Evolutionary conservation across 1,140 invertebrate genomes (phyloP).

Genomic region (Drosophila subpulchrella): DNA sequence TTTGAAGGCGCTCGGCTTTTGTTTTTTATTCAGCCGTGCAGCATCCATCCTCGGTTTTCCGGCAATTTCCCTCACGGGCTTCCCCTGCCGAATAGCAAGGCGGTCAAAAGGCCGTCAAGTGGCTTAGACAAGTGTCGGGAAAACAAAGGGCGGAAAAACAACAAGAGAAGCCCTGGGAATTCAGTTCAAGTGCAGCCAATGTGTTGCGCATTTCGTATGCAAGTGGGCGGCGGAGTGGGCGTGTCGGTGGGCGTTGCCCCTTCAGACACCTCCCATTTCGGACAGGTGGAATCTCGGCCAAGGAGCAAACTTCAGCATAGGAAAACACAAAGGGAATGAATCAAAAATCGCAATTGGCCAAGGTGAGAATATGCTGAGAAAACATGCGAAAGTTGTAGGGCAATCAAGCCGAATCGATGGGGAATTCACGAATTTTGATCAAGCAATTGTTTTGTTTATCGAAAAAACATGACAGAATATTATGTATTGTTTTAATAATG

Average conservation of each 20-base stretch:
- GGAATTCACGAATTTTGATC: not conserved
- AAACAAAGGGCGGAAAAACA: constrained; percentile 30
- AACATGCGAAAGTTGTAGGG: constrained; percentile 3
- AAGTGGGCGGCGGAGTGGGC: constrained; percentile 2
- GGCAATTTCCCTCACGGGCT: not conserved
- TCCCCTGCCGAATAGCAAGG: constrained; percentile 9
- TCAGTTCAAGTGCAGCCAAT: constrained; percentile 71
- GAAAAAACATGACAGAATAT: not conserved
- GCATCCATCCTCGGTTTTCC: not conserved
- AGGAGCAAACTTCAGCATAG: constrained; percentile 16
- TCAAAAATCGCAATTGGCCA: constrained; percentile 36
- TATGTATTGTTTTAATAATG: too few relatives aligned
- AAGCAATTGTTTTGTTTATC: not conserved
- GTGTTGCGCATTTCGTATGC: constrained; percentile 73
- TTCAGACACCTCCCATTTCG: constrained; percentile 13
- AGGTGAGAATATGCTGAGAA: constrained; percentile 9
- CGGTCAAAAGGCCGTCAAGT: constrained; percentile 75
- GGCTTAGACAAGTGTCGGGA: constrained; percentile 29
- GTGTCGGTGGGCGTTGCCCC: not conserved
- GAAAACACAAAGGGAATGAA: constrained; percentile 25
- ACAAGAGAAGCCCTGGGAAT: constrained; percentile 18
- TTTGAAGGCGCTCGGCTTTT: constrained; percentile 50
- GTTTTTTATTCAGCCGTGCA: not conserved
- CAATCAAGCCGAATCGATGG: constrained; percentile 26
- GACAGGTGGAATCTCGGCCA: constrained; percentile 30